These are phyloP conservation scores for Microchirus variegatus DNA, from an alignment of 2,797 vertebrate species.

Conservation along the genomic window DNA sequence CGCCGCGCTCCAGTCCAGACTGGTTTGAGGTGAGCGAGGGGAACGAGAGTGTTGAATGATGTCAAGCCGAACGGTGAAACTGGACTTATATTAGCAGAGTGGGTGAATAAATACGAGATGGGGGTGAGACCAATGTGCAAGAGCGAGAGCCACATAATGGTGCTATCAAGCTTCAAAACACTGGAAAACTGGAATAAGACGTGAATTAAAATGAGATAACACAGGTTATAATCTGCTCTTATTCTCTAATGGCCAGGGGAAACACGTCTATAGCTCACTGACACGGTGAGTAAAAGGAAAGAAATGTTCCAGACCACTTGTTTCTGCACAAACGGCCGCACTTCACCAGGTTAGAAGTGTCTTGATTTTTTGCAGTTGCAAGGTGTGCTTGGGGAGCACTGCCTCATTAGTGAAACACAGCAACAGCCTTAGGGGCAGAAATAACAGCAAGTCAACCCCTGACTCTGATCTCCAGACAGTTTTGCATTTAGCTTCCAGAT, in stretches of 20 bases:
- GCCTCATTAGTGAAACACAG: slow-evolving; percentile 73
- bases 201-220: not conserved
- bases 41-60: slow-evolving; percentile 35
- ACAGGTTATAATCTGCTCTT: not conserved
- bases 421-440: slow-evolving; percentile 61
- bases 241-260: not conserved
- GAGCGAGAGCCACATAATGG: slow-evolving; percentile 3
- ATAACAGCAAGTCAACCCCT: slow-evolving; percentile 52
- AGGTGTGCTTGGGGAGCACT: slow-evolving; percentile 61
- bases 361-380: slow-evolving; percentile 30
- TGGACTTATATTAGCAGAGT: slow-evolving; percentile 2
- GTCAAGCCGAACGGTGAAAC: slow-evolving; percentile 23
- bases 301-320: too few relatives aligned
- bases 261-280: not conserved
- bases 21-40: slow-evolving; percentile 48
- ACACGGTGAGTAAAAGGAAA: too few relatives aligned
- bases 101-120: slow-evolving; percentile 15
- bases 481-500: slow-evolving; percentile 75
- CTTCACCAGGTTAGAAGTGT: slow-evolving; percentile 21
- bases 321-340: not conserved
- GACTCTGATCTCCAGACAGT: slow-evolving; percentile 63
- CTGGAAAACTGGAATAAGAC: not conserved
- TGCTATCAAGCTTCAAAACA: slow-evolving; percentile 13
- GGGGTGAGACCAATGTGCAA: not conserved
- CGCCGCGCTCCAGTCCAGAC: slow-evolving; percentile 52